phyloP scores from a whole-genome alignment of 2,888 invertebrate genomes.

The Stictocephala bisonia region DNA sequence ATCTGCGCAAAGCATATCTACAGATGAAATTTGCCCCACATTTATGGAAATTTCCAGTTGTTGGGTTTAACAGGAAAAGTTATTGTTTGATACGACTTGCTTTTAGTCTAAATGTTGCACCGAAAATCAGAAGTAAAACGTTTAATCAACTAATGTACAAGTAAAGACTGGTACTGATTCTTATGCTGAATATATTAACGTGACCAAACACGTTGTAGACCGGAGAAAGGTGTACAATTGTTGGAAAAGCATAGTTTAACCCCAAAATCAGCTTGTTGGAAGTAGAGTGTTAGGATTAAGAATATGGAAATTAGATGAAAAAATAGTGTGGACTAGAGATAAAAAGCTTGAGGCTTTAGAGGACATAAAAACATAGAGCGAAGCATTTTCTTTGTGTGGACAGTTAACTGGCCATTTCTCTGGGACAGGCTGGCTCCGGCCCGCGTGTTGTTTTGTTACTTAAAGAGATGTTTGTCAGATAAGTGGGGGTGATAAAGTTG shows the following conservation, averaged over 20 bases:
- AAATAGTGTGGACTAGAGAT: no score
- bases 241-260: background rate
- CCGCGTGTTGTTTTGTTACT: no score
- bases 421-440: no score
- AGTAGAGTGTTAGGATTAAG: slow-evolving; percentile 8
- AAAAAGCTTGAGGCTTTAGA: no score
- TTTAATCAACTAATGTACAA: background rate
- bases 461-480: no score
- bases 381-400: no score
- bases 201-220: background rate
- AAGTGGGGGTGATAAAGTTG: no score
- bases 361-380: no score
- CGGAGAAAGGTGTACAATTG: background rate
- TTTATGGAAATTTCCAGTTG: slow-evolving; percentile 11
- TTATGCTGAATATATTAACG: slow-evolving; percentile 9
- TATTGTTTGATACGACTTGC: slow-evolving; percentile 27
- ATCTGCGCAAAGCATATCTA: slow-evolving; percentile 19
- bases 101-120: slow-evolving; percentile 1
- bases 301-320: background rate
- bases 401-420: no score
- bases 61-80: background rate
- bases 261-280: slow-evolving; percentile 4
- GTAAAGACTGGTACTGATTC: slow-evolving; percentile 17
- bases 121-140: slow-evolving; percentile 11
- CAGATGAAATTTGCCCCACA: slow-evolving; percentile 7